A percentile compares a stretch with the other conserved stretches of the same genome.
phyloP scores from a whole-genome alignment of 2,113 vertebrate genomes.

The Cyanistes caeruleus region DNA sequence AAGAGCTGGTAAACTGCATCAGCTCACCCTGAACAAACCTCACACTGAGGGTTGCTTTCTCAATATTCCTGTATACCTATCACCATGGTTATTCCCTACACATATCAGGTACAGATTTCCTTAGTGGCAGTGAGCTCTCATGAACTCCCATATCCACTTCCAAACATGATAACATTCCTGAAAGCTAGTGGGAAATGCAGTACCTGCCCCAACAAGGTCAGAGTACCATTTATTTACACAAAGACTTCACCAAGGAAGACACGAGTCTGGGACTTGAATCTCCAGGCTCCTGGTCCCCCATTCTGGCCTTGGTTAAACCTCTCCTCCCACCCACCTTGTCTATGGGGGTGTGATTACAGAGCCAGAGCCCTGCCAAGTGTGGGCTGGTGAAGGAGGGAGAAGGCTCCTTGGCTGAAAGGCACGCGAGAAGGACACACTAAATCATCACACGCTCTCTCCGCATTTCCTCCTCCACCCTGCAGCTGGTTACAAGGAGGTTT shows the following conservation, averaged over 20 bases:
- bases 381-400: background rate
- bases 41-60: background rate
- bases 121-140: background rate
- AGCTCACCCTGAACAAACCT: background rate
- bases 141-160: background rate
- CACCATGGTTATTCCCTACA: background rate
- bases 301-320: background rate
- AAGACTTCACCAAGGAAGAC: background rate
- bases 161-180: background rate
- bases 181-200: background rate
- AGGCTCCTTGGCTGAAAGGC: constrained; percentile 31
- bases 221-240: background rate
- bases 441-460: background rate
- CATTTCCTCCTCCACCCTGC: constrained; percentile 48
- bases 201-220: accelerated
- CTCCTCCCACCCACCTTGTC: background rate
- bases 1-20: background rate
- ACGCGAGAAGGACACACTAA: constrained; percentile 8
- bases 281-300: background rate
- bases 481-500: constrained; percentile 53
- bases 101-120: background rate
- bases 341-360: background rate
- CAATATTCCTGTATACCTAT: background rate
- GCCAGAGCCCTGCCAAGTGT: background rate
- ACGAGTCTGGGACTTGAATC: background rate